Evolutionary conservation across 2,797 vertebrate species (phyloP).

Genomic region (Peromyscus nudipes): DNA sequence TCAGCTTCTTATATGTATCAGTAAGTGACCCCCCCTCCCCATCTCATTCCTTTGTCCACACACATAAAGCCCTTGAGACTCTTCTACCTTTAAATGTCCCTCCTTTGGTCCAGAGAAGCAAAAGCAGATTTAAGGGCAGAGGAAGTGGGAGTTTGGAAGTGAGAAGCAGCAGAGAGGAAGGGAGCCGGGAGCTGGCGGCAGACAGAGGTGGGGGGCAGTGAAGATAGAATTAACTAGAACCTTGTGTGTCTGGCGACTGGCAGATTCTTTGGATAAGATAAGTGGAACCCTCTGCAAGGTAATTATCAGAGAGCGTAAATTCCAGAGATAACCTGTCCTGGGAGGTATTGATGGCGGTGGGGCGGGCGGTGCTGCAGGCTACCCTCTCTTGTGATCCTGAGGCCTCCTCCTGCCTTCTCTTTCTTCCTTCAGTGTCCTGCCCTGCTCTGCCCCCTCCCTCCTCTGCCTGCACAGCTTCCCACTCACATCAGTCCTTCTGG

Average conservation of each 20-base stretch:
- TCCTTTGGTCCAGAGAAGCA: neutral
- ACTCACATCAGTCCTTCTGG: neutral
- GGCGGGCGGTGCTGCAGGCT: conserved; percentile 83
- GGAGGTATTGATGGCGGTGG: conserved; percentile 86
- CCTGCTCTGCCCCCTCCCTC: neutral
- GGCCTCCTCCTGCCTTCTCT: conserved; percentile 7
- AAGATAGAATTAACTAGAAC: conserved; percentile 84
- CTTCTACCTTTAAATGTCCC: neutral
- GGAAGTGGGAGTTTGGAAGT: neutral
- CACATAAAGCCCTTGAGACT: neutral
- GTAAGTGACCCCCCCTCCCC: neutral
- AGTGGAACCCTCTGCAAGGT: conserved; percentile 87
- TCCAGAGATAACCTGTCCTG: conserved; percentile 88
- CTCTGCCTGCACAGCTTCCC: neutral
- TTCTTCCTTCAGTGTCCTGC: conserved; percentile 33
- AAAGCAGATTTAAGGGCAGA: conserved; percentile 41
- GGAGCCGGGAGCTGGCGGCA: neutral
- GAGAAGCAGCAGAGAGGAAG: neutral
- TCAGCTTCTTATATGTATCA: neutral
- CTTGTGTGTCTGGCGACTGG: conserved; percentile 86
- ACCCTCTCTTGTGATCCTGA: conserved; percentile 68
- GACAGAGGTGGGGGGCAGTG: conserved; percentile 5
- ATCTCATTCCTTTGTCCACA: neutral
- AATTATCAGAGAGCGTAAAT: conserved; percentile 90
- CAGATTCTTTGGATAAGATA: conserved; percentile 88